Evolutionary conservation across 1,140 invertebrate species (phyloP), one percentile per base, ranked within the genome.

Genomic region (Pogonomyrmex barbatus): DNA sequence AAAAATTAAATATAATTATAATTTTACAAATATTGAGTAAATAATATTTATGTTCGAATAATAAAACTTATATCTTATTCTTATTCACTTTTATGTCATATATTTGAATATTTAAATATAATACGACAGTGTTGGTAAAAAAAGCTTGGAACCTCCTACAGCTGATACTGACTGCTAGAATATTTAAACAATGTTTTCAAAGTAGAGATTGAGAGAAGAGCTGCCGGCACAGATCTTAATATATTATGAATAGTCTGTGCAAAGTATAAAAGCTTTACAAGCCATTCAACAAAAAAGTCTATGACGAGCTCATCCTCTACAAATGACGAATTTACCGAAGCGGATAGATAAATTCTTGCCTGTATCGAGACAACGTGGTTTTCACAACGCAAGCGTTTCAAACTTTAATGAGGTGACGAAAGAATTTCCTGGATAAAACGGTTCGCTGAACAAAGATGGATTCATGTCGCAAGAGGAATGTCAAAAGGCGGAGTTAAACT

Each of bases 331-430:
- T 73, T 83, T 60, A 75, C 12, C 12, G 67, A 60, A 73, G 54
- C 33, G 30, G 8, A 75, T 60, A 8, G 56, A 83, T 73, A 75
- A 83, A 83, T 60, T 83, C 17, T 33, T 73, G 54, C 5, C n/a
- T 36, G 54, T 60, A 54, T 83, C 54, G 68, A 83, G 56, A 75
- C 47, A 17, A n/a, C 30, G 17, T 9, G 56, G 12, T 83, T 73
- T 33, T 60, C n/a, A 47, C 39, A 47, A 47, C 42, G 68, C 54
- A n/a, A 42, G 42, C 67, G 30, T 62, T 63, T 75, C 30, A 60
- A 83, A 83, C 79, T 83, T 83, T 83, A 83, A 83, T 83, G 68
- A 83, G 68, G 54, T 60, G 42, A 75, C 68, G 56, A 83, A 83
- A 83, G 79, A 83, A 83, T 73, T 73, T 50, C 30, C 42, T 45